phyloP scores from a whole-genome alignment of 2,113 vertebrate genomes.

The Oreochromis aureus region DNA sequence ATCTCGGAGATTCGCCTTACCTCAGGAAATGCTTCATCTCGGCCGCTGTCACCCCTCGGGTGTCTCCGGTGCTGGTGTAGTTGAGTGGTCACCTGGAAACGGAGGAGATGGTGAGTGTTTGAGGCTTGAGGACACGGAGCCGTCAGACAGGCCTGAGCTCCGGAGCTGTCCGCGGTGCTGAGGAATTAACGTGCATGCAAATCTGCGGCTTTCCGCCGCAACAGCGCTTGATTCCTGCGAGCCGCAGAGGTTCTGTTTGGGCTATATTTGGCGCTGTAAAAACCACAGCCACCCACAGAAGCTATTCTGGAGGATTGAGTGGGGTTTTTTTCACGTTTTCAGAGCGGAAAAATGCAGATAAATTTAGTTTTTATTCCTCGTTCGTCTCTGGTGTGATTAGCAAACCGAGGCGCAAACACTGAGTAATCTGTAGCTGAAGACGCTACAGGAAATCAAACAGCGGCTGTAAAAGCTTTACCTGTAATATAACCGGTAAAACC shows the following conservation, averaged over 20 bases:
- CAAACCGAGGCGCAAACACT: background rate
- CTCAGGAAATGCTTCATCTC: conserved; percentile 79
- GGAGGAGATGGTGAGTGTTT: background rate
- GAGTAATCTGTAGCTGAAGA: conserved; percentile 4
- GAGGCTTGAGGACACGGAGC: background rate
- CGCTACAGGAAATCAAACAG: background rate
- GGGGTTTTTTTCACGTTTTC: background rate
- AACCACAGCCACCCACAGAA: background rate
- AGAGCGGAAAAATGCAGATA: background rate
- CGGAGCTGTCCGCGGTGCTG: conserved; percentile 56
- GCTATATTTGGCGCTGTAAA: rapidly evolving
- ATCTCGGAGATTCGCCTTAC: conserved; percentile 34
- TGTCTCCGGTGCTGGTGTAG: background rate
- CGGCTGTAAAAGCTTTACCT: background rate
- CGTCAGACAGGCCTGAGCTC: background rate
- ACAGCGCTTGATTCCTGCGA: background rate
- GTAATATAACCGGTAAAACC: background rate
- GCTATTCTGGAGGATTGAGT: rapidly evolving
- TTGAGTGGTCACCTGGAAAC: conserved; percentile 4
- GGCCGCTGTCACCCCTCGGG: background rate
- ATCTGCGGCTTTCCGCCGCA: background rate
- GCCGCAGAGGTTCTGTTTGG: background rate
- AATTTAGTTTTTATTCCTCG: background rate
- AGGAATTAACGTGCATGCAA: background rate
- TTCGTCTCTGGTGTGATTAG: background rate